Conservation (phyloP, 2,113 vertebrate genomes). For the Hemiscyllium ocellatum region DNA sequence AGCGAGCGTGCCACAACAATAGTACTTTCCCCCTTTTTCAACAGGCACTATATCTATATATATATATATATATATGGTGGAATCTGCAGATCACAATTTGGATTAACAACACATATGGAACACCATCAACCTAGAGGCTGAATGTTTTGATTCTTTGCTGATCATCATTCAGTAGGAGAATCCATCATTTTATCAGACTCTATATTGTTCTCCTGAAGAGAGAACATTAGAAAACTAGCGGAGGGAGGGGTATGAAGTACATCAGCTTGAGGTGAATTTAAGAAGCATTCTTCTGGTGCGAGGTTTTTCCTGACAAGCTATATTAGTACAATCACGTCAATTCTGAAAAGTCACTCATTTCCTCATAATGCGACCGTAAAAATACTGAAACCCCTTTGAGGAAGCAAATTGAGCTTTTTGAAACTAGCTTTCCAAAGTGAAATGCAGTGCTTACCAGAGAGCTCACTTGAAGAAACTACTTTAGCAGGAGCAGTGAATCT, state of each 20-base stretch:
- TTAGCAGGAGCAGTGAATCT: no score
- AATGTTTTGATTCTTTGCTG: no score
- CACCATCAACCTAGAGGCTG: no score
- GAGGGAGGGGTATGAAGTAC: not conserved
- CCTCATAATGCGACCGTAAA: not conserved
- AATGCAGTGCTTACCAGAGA: not conserved
- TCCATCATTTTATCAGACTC: not conserved
- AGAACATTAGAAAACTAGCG: not conserved
- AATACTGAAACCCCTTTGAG: not conserved
- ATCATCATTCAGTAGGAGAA: no score
- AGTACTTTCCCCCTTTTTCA: no score
- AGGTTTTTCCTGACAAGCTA: not conserved
- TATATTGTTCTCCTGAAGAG: not conserved
- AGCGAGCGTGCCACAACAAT: no score
- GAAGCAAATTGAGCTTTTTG: not conserved
- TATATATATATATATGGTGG: no score
- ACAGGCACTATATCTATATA: no score
- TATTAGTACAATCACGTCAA: not conserved
- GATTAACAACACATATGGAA: no score
- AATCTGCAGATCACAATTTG: no score
- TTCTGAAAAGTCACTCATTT: not conserved
- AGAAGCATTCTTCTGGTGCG: not conserved
- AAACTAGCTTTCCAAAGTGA: not conserved
- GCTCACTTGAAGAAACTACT: no score
- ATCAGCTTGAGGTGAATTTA: not conserved